Conservation (phyloP, 2,113 vertebrate genomes). For the Engraulis encrasicolus region DNA sequence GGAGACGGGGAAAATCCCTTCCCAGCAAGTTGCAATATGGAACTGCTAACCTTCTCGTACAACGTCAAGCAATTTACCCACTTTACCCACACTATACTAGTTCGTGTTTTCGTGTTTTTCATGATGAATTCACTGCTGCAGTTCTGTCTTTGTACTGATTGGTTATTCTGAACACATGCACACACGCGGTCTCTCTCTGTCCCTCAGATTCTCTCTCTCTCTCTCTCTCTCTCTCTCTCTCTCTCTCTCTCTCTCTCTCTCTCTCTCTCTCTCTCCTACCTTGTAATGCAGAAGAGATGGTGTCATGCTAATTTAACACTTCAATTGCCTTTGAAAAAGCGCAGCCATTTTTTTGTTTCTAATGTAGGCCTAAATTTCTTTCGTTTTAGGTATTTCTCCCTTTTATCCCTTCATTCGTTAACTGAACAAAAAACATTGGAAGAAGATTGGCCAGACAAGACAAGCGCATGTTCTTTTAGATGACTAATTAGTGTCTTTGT, state of each 20-base stretch:
- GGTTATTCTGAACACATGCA: slow-evolving; percentile 44
- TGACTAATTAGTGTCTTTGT: too few species aligned
- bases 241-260: neutral
- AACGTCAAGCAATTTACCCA: neutral
- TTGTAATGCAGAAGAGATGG: neutral
- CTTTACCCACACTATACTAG: neutral
- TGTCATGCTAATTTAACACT: slow-evolving; percentile 21
- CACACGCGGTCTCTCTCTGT: slow-evolving; percentile 8
- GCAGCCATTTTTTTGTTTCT: too few species aligned
- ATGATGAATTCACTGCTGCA: slow-evolving; percentile 47
- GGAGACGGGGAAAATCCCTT: neutral
- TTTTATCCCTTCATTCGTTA: too few species aligned
- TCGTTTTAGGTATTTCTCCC: too few species aligned
- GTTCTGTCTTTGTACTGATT: slow-evolving; percentile 55
- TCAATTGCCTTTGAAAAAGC: neutral
- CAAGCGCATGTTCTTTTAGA: too few species aligned
- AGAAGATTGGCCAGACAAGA: too few species aligned
- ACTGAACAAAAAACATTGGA: too few species aligned
- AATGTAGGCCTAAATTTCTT: too few species aligned
- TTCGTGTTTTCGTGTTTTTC: slow-evolving; percentile 47
- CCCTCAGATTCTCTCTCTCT: neutral
- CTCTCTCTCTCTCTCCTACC: neutral
- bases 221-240: neutral
- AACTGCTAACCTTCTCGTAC: neutral
- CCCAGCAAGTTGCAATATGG: neutral